phyloP scores from a whole-genome alignment of 2,888 invertebrate genomes.

The Celastrina argiolus region DNA sequence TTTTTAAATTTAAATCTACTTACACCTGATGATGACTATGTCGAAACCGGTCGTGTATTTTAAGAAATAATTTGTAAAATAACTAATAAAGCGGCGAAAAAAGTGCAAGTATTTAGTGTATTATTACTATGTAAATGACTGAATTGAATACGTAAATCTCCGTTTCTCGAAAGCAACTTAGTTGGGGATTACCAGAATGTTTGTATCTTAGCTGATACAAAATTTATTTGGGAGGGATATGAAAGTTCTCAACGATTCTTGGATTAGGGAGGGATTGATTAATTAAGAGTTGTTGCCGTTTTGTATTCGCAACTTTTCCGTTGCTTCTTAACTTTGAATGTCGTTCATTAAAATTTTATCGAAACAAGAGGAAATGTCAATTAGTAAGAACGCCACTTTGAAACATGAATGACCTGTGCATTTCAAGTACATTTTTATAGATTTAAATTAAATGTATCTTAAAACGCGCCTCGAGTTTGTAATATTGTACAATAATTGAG shows the following conservation, averaged over 20 bases:
- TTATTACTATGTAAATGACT: too few relatives aligned
- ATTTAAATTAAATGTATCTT: too few relatives aligned
- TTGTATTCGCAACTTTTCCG: neutral
- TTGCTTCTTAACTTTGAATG: neutral
- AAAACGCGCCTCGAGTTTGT: too few relatives aligned
- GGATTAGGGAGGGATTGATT: neutral
- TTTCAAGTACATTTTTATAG: too few relatives aligned
- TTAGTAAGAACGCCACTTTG: neutral
- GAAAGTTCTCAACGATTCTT: neutral
- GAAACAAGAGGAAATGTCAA: neutral
- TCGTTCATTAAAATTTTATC: neutral
- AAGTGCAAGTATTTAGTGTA: too few relatives aligned
- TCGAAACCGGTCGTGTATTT: too few relatives aligned
- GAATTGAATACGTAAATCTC: neutral
- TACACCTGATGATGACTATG: too few relatives aligned
- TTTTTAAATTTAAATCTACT: too few relatives aligned
- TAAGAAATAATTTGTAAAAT: too few relatives aligned
- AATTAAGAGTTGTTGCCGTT: constrained; percentile 2
- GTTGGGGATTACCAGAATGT: neutral
- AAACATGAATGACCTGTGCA: too few relatives aligned
- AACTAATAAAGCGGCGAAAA: too few relatives aligned
- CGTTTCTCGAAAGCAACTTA: neutral
- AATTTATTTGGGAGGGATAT: constrained; percentile 13
- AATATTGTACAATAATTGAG: too few relatives aligned
- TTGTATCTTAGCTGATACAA: neutral